Base-by-base conservation (phyloP, 2,888 invertebrate genomes). In the Didymodactylos carnosus region DNA sequence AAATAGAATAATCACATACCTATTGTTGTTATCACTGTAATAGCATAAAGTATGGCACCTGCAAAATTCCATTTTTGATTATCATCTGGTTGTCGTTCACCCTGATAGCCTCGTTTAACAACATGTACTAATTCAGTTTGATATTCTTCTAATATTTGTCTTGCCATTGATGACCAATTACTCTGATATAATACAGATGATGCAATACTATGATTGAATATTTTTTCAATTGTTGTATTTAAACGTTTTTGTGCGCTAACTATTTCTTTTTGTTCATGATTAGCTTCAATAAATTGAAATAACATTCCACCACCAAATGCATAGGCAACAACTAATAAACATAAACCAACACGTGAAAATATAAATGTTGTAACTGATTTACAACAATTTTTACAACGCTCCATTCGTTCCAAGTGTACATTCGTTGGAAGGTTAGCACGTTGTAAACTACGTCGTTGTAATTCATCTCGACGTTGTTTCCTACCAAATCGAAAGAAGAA, bases 301-400 rank as follows among this genome's bases (percentile, higher is more conserved):
- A 72, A 25, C 3, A 75, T n/a, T 10, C 75, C 75, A 16, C 75
- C 75, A 25, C 69, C 43, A 35, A 70, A 69, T 27, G 72, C 72
- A 43, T 75, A 75, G 11, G 73, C 75, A 13, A 75, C 51, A 41
- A 70, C 51, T 29, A 73, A 51, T 8, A 75, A 40, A 70, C 75
- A 75, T 16, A 75, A 41, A 7, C 75, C 75, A 29, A 75, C 71
- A n/a, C 75, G 39, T 23, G 75, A 75, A 43, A 75, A 75, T n/a
- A 72, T 43, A 46, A 75, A 75, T 41, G 75, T 71, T 25, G 72
- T 72, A 7, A 69, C 41, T 25, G 69, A 71, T 69, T 72, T 72
- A 19, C 72, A 72, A 19, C 62, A 51, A 46, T 71, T 74, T 46
- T 74, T 74, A 29, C 71, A 74, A 19, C 71, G 71, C 62, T 74